Percentiles rank a stretch among this genome's conserved stretches.
Evolutionary conservation across 2,113 vertebrate genomes (phyloP).

Genomic region (Oxygymnocypris stewartii): DNA sequence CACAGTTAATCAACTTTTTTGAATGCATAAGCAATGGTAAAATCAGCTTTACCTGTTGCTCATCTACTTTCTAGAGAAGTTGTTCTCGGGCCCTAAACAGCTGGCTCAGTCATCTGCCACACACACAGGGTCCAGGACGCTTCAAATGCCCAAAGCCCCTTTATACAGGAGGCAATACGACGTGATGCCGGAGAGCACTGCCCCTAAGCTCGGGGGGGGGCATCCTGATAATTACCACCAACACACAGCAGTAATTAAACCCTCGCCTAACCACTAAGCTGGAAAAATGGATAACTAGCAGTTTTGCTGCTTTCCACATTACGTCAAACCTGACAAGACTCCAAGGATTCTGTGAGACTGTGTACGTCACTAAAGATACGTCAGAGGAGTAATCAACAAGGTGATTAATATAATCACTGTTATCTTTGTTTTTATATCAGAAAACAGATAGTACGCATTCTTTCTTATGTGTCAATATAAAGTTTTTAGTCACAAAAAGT

Average conservation of each 20-base stretch:
- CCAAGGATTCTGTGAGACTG: not conserved
- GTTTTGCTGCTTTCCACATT: not conserved
- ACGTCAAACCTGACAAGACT: constrained; percentile 10
- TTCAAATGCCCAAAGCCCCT: constrained; percentile 10
- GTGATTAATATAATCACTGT: not conserved
- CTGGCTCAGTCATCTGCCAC: not conserved
- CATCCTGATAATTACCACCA: constrained; percentile 21
- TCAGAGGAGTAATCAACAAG: not conserved
- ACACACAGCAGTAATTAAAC: constrained; percentile 1
- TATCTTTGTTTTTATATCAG: not conserved
- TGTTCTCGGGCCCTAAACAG: not conserved
- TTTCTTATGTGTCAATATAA: not conserved
- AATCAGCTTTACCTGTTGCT: constrained; percentile 19
- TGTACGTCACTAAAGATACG: not conserved
- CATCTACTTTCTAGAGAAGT: not conserved
- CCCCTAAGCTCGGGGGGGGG: not conserved
- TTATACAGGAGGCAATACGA: constrained; percentile 12
- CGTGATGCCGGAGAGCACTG: not conserved
- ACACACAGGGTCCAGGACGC: not conserved
- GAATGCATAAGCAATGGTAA: not conserved
- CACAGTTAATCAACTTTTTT: not conserved
- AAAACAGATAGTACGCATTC: not conserved
- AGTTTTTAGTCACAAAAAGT: not conserved
- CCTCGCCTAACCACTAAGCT: constrained; percentile 19
- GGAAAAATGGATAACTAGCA: constrained; percentile 33